Percentiles rank a stretch among this genome's conserved stretches.
Conservation (phyloP, 1,140 invertebrate genomes). For the Camponotus floridanus region DNA sequence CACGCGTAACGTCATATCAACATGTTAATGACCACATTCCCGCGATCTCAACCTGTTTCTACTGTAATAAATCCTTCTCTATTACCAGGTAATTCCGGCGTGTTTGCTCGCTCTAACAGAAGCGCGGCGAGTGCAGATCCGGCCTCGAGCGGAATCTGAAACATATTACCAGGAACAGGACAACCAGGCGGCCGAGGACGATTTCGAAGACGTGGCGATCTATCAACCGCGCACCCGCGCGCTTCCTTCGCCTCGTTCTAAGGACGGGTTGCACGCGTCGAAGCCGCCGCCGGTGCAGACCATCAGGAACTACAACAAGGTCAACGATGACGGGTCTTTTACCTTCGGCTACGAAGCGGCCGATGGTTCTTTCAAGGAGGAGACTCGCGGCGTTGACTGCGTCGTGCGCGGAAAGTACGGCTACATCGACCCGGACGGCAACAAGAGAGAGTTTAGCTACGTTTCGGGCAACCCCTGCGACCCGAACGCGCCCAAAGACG, state of each 20-base stretch:
- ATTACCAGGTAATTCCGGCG: conserved; percentile 81
- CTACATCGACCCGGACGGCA: conserved; percentile 95
- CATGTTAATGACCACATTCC: conserved; percentile 22
- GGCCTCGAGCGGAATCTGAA: conserved; percentile 80
- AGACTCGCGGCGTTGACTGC: conserved; percentile 94
- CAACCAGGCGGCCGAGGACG: conserved; percentile 77
- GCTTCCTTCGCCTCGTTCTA: conserved; percentile 84
- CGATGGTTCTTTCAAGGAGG: conserved; percentile 96
- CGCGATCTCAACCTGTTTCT: neutral
- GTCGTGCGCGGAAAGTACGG: conserved; percentile 95
- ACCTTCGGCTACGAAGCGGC: conserved; percentile 95
- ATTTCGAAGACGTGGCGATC: conserved; percentile 78
- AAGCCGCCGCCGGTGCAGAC: conserved; percentile 92
- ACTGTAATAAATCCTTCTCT: conserved; percentile 12
- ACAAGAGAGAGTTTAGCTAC: conserved; percentile 95
- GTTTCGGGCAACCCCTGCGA: conserved; percentile 96
- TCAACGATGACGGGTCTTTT: conserved; percentile 94
- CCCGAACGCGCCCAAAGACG: conserved; percentile 91
- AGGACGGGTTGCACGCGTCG: conserved; percentile 86
- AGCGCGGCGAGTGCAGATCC: conserved; percentile 80
- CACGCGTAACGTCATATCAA: conserved; percentile 58
- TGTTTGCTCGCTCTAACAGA: conserved; percentile 80
- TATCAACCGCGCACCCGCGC: conserved; percentile 83
- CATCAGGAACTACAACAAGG: conserved; percentile 93
- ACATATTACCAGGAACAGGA: conserved; percentile 84